These are phyloP conservation scores for Philereme transversata DNA, from an alignment of 2,888 invertebrate species.

Conservation along the genomic window DNA sequence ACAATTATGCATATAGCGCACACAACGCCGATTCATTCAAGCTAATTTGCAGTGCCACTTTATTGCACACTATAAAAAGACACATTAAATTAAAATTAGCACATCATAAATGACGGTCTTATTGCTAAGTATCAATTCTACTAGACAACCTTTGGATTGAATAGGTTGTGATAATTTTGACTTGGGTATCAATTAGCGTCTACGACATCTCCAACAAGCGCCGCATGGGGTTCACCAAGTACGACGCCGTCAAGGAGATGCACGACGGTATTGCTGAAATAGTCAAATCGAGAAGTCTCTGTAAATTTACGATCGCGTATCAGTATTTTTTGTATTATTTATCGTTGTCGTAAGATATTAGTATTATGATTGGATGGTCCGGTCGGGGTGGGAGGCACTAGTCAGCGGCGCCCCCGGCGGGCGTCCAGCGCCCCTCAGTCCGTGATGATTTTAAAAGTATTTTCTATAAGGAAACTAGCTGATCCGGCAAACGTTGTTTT, in stretches of 20 bases:
- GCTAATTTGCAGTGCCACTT: too few relatives aligned
- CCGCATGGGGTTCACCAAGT: constrained; percentile 98
- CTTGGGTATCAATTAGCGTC: too few relatives aligned
- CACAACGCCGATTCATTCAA: too few relatives aligned
- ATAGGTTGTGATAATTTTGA: too few relatives aligned
- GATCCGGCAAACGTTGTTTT: too few relatives aligned
- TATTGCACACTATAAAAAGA: too few relatives aligned
- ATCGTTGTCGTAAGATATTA: constrained; percentile 74
- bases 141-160: too few relatives aligned
- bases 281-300: constrained; percentile 97
- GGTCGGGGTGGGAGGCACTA: constrained; percentile 68
- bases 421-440: constrained; percentile 64
- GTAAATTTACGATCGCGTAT: constrained; percentile 83
- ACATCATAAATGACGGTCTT: too few relatives aligned
- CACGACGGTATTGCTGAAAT: constrained; percentile 97
- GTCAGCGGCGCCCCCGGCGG: constrained; percentile 67
- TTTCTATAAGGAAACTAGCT: constrained; percentile 84
- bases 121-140: too few relatives aligned
- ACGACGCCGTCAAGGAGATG: constrained; percentile 98
- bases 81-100: too few relatives aligned
- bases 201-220: constrained; percentile 99
- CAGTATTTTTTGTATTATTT: constrained; percentile 82
- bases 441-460: constrained; percentile 77
- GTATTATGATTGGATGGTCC: constrained; percentile 66
- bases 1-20: too few relatives aligned